Evolutionary conservation across 2,113 vertebrate genomes (phyloP).

Genomic region (Delphinus delphis): DNA sequence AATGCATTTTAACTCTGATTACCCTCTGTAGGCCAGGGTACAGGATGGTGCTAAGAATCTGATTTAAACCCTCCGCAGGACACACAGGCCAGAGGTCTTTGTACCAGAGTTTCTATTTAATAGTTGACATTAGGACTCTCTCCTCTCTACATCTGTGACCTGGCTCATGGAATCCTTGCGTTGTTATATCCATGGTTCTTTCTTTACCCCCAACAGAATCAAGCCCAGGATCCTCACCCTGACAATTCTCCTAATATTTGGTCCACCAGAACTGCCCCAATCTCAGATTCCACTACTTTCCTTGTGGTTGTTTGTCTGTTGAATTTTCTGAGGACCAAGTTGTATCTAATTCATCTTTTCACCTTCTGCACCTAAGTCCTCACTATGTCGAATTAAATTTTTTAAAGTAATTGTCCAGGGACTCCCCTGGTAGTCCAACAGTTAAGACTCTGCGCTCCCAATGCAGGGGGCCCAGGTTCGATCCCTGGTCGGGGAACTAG

Average conservation of each 20-base stretch:
- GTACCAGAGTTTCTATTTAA: neutral
- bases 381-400: neutral
- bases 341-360: neutral
- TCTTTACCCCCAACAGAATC: neutral
- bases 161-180: neutral
- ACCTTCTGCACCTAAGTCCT: neutral
- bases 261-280: neutral
- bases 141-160: neutral
- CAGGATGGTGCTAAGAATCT: neutral
- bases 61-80: neutral
- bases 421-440: too few species aligned
- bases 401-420: neutral
- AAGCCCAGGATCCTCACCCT: neutral
- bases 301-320: neutral
- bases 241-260: neutral
- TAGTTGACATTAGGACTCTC: neutral
- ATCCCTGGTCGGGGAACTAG: too few species aligned
- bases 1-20: neutral
- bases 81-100: neutral
- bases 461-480: too few species aligned
- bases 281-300: neutral
- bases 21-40: neutral
- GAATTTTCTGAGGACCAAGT: neutral
- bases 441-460: too few species aligned
- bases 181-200: neutral